These are phyloP conservation scores for Polypterus bichir DNA, from an alignment of 2,113 vertebrate genomes.

Conservation along the genomic window DNA sequence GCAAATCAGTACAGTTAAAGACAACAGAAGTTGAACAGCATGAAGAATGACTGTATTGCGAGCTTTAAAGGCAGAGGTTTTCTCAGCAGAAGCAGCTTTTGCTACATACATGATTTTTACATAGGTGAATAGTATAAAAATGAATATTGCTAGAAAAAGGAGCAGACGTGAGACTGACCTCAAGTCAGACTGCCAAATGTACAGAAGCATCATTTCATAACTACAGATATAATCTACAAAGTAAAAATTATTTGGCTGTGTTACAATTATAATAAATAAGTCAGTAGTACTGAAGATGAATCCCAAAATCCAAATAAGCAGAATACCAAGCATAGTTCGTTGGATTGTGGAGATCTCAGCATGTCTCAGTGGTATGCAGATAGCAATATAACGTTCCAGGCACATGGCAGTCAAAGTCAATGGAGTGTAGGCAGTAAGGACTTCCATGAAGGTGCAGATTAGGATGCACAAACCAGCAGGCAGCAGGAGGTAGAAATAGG, in stretches of 20 bases:
- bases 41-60: conserved; percentile 55
- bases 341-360: conserved; percentile 40
- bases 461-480: not conserved
- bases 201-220: too few relatives aligned
- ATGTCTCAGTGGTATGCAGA: too few relatives aligned
- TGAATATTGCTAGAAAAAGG: too few relatives aligned
- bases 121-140: conserved; percentile 52
- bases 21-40: conserved; percentile 48
- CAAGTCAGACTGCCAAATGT: too few relatives aligned
- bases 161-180: too few relatives aligned
- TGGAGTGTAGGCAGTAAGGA: not conserved
- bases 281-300: conserved; percentile 35
- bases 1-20: conserved; percentile 19
- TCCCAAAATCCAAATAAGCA: conserved; percentile 31
- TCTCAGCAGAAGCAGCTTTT: conserved; percentile 34
- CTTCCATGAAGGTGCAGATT: not conserved
- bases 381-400: not conserved
- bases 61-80: conserved; percentile 36
- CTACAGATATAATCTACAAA: too few relatives aligned
- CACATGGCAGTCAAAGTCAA: conserved; percentile 1
- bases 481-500: not conserved
- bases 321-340: conserved; percentile 37
- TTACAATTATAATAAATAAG: conserved; percentile 39
- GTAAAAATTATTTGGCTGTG: conserved; percentile 31
- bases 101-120: conserved; percentile 47